Evolutionary conservation across 2,113 vertebrate genomes (phyloP), one percentile per base, ranked within the genome.

Genomic region (Sarotherodon lohbergeri): DNA sequence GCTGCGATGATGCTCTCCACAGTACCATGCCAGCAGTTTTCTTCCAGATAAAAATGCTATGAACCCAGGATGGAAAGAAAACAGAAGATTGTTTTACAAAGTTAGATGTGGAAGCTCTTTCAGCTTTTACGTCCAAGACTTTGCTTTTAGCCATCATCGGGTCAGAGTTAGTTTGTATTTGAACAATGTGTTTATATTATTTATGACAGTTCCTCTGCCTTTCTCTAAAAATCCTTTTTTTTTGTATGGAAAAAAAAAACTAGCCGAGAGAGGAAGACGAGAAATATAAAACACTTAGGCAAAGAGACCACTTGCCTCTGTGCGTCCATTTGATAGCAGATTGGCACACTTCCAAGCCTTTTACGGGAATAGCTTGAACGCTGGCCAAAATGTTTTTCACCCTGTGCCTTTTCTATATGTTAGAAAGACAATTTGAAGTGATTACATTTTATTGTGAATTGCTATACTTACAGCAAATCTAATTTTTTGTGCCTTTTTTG

Each of bases 311-410:
- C 86, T 85, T 80, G 43, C 52, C 48, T 81, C 32, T 59, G 34
- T 57, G 34, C 86, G 68, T 86, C 36, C 52, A 34, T 79, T 17
- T 90, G 66, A 85, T 78, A 29, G 83, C 9, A 24, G 48, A 6
- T 34, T 86, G 83, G 85, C 76, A 63, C 19, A 50, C 14, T 48
- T 89, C 90, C 90, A 90, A 50, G 32, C 13, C 56, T 84, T 82
- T 93, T 91, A 90, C 88, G 81, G 88, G 82, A 93, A 93, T 66
- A n/a, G 32, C 86, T 83, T 89, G 56, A 79, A 68, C 13, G 32
- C 52, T 66, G 57, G 76, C 84, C 79, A 89, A 56, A 78, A 82
- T 81, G 43, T 59, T 59, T 88, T 79, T 61, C 78, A 12, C 12
- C 3, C n/a, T 79, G n/a, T 80, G 3, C 19, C 22, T 13, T 78